Base-by-base conservation (phyloP, 2,888 invertebrate genomes). In the Ophion obscuratus region DNA sequence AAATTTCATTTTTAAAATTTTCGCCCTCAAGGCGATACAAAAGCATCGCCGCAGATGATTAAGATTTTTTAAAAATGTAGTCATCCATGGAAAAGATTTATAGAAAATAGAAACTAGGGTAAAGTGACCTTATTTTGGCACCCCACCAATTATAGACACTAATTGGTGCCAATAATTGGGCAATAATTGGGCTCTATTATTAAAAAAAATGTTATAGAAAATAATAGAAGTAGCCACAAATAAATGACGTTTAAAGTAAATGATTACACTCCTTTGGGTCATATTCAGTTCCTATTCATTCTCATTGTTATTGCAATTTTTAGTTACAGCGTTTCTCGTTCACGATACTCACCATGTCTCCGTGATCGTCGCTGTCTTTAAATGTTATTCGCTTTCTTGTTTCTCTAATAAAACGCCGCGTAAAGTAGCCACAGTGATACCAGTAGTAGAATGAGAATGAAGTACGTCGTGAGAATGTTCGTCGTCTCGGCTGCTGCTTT, bases 351-450 rank as follows among this genome's bases (percentile, higher is more conserved):
- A 85, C 85, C 85, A 79, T 80, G 57, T 76, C 40, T 75, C 44
- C 67, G 68, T 75, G 40, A 66, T 78, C 75, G 24, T 71, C 70
- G 78, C 53, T 59, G 75, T 20, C 59, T 36, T 24, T 20, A 24
- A 9, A 64, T 20, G 61, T 47, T n/a, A 27, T 7, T 61, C 24
- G 20, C n/a, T 24, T 57, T 17, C 11, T 53, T 27, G n/a, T 40
- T 66, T 59, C 17, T 74, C 70, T 94, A 94, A 87, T 94, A 93
- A 79, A 96, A 90, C 85, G 96, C 96, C 31, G 96, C 95, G 93
- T 97, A 97, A 86, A 97, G 95, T 62, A 96, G 94, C 96, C 96
- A 97, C 76, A 97, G 95, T 81, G 96, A 95, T 90, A 96, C 95
- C 80, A 97, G 94, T 62, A 97, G 95, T 66, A 96, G 94, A 90